phyloP scores from a whole-genome alignment of 2,888 invertebrate species.

The Aquatica leii region DNA sequence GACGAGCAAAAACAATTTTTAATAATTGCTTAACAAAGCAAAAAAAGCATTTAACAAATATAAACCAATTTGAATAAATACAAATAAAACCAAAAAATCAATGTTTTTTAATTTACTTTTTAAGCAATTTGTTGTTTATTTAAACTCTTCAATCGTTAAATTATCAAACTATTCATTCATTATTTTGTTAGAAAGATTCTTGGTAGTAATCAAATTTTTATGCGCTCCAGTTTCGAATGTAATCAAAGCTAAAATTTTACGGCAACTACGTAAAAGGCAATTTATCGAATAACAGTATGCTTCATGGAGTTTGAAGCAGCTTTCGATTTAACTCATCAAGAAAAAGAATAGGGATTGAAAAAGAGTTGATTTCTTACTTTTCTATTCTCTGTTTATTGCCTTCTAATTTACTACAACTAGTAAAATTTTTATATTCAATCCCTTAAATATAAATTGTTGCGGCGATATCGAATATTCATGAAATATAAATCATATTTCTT shows the following conservation, averaged over 20 bases:
- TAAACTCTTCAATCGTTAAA: no score
- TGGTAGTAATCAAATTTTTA: conserved; percentile 22
- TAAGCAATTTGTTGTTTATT: no score
- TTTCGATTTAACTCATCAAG: conserved; percentile 23
- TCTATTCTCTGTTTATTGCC: conserved; percentile 11
- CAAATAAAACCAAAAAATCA: background rate
- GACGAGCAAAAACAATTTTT: no score
- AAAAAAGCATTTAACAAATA: no score
- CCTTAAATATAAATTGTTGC: no score
- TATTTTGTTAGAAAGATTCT: conserved; percentile 12
- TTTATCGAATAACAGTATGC: conserved; percentile 24
- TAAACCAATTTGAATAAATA: background rate
- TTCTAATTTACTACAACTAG: conserved; percentile 15
- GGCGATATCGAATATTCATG: no score
- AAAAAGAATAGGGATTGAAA: conserved; percentile 5
- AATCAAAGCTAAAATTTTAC: conserved; percentile 26
- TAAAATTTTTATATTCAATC: conserved; percentile 14
- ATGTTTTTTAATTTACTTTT: background rate
- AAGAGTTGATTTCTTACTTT: background rate
- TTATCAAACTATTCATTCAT: no score
- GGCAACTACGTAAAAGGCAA: conserved; percentile 22
- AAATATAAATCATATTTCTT: no score
- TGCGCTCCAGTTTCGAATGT: conserved; percentile 18
- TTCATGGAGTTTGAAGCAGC: conserved; percentile 17
- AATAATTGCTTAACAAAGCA: no score